A percentile compares a stretch with the other conserved stretches of the same genome.
phyloP scores from a whole-genome alignment of 1,140 invertebrate species.

The Drosophila quadrilineata region DNA sequence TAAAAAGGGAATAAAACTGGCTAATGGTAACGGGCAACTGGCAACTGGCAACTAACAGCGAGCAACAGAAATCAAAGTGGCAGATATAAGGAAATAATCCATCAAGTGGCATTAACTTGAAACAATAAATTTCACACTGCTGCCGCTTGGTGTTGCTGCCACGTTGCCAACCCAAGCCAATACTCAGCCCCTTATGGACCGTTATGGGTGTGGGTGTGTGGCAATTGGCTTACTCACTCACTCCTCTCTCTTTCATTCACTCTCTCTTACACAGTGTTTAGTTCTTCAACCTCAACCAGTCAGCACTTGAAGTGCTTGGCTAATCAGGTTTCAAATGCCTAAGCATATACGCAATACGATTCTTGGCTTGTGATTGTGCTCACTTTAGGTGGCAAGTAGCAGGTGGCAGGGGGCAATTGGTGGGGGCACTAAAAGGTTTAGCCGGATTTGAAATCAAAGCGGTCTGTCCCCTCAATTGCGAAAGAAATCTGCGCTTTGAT shows the following conservation, averaged over 20 bases:
- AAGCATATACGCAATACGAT: constrained; percentile 30
- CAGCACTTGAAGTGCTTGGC: constrained; percentile 71
- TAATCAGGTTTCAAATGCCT: constrained; percentile 75
- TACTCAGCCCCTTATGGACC: no score
- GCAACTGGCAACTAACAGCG: constrained; percentile 10
- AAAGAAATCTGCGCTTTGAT: constrained; percentile 48
- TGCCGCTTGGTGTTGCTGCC: neutral
- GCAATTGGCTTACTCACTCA: constrained; percentile 36
- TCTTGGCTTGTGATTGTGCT: constrained; percentile 16
- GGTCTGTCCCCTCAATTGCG: constrained; percentile 27
- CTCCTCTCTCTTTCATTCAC: no score
- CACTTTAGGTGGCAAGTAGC: constrained; percentile 17
- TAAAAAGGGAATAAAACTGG: neutral
- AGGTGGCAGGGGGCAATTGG: neutral
- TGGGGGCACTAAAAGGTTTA: no score
- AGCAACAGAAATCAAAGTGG: constrained; percentile 54
- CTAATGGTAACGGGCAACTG: neutral
- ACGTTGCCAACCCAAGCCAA: no score
- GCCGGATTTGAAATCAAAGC: constrained; percentile 65
- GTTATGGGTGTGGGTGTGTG: neutral
- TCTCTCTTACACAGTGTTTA: no score
- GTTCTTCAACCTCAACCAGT: constrained; percentile 7
- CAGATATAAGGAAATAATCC: constrained; percentile 74
- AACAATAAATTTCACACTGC: constrained; percentile 75
- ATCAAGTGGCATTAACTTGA: constrained; percentile 80